These are phyloP conservation scores for Ophthalmolycus amberensis DNA, from an alignment of 2,113 vertebrate genomes.

Conservation along the genomic window DNA sequence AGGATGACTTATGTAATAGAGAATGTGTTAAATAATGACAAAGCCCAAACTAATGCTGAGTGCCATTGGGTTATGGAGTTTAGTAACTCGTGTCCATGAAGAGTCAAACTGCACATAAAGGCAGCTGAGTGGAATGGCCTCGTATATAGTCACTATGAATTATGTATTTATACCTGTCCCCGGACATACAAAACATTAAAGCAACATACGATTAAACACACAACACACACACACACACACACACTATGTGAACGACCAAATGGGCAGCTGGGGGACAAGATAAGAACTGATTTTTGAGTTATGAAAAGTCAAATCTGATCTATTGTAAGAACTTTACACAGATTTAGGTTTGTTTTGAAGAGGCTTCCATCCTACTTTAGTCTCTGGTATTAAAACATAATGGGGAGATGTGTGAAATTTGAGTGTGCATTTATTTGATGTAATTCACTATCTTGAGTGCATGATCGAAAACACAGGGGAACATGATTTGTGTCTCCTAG, in stretches of 20 bases:
- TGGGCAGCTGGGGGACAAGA: too few species aligned
- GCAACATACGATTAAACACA: too few species aligned
- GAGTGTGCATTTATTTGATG: neutral
- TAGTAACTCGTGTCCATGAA: neutral
- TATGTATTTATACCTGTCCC: too few species aligned
- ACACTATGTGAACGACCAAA: too few species aligned
- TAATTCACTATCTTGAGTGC: constrained; percentile 4
- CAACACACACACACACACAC: too few species aligned
- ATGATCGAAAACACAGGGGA: constrained; percentile 6
- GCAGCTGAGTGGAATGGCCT: too few species aligned
- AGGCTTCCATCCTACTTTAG: neutral
- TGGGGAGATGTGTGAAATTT: too few species aligned
- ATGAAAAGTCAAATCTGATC: too few species aligned
- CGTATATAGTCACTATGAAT: too few species aligned
- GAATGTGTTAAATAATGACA: constrained; percentile 19
- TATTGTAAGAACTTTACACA: too few species aligned
- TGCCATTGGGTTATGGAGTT: neutral
- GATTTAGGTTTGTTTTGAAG: neutral
- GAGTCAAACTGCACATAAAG: constrained; percentile 3
- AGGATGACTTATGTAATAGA: constrained; percentile 14
- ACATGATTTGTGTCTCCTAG: constrained; percentile 16
- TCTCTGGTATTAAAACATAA: neutral
- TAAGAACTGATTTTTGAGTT: too few species aligned
- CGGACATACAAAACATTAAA: too few species aligned
- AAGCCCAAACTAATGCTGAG: neutral